Percentiles rank a stretch among this genome's conserved stretches.
phyloP scores from a whole-genome alignment of 2,888 invertebrate species.

The Eudemis profundana region DNA sequence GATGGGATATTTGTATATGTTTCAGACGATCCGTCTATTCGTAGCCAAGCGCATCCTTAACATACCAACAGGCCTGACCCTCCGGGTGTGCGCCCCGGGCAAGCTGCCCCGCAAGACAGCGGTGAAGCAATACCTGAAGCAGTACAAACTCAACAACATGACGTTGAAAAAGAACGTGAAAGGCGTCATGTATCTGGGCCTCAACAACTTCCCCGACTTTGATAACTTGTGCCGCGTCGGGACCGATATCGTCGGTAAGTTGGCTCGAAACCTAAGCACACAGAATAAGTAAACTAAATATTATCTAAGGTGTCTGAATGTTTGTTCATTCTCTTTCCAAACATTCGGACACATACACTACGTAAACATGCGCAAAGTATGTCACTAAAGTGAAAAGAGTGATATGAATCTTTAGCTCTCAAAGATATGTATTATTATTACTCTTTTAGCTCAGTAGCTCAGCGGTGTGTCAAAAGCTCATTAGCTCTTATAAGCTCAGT shows the following conservation, averaged over 20 bases:
- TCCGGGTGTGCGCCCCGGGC: conserved; percentile 53
- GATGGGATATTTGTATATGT: conserved; percentile 33
- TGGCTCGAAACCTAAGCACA: too few species aligned
- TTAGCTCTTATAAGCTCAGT: too few species aligned
- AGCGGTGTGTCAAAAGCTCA: too few species aligned
- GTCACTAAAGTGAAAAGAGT: too few species aligned
- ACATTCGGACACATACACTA: too few species aligned
- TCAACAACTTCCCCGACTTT: conserved; percentile 46
- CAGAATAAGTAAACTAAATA: too few species aligned
- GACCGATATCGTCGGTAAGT: conserved; percentile 51
- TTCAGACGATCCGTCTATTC: conserved; percentile 55
- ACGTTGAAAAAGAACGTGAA: conserved; percentile 53
- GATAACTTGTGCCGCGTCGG: conserved; percentile 47
- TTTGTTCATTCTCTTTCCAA: too few species aligned
- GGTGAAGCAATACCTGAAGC: conserved; percentile 51
- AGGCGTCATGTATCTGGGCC: conserved; percentile 46
- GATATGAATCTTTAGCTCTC: too few species aligned
- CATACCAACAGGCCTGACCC: conserved; percentile 47
- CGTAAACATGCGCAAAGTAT: too few species aligned
- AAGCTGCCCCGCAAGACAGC: conserved; percentile 45
- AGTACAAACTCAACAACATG: conserved; percentile 48
- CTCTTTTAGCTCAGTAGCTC: too few species aligned
- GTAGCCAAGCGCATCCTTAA: conserved; percentile 57
- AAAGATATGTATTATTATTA: too few species aligned
- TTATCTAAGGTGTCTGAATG: too few species aligned